A percentile compares a stretch with the other conserved stretches of the same genome.
These are phyloP conservation scores for Papilio gigon DNA, from an alignment of 2,888 invertebrate species.

Conservation along the genomic window DNA sequence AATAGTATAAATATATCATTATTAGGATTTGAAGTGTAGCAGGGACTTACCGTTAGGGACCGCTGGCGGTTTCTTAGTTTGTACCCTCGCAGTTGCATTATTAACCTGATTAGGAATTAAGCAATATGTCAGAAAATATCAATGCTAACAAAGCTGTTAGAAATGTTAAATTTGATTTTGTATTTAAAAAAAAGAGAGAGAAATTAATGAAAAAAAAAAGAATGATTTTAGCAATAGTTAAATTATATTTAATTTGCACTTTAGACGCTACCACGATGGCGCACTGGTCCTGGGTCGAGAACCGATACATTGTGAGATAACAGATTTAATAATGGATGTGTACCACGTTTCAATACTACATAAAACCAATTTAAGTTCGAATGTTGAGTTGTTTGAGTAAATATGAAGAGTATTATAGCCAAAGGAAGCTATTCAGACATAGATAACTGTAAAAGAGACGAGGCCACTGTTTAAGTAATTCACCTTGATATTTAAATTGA, in stretches of 20 bases:
- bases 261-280: not conserved
- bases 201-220: conserved; percentile 7
- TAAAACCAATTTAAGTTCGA: not conserved
- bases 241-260: not conserved
- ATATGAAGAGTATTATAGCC: not conserved
- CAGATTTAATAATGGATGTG: not conserved
- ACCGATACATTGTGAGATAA: not conserved
- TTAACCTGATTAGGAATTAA: conserved; percentile 91
- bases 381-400: conserved; percentile 5
- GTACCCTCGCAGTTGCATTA: conserved; percentile 99
- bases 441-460: not conserved
- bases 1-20: conserved; percentile 24
- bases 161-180: conserved; percentile 22
- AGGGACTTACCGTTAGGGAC: conserved; percentile 92
- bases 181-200: not conserved
- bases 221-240: conserved; percentile 5
- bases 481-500: conserved; percentile 28
- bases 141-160: conserved; percentile 32
- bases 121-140: conserved; percentile 61
- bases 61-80: conserved; percentile 98
- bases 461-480: not conserved
- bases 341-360: not conserved
- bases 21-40: conserved; percentile 34
- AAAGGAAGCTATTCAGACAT: not conserved
- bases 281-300: conserved; percentile 5